These are phyloP conservation scores for Chirona hameri DNA, from an alignment of 2,888 invertebrate species.

Conservation along the genomic window DNA sequence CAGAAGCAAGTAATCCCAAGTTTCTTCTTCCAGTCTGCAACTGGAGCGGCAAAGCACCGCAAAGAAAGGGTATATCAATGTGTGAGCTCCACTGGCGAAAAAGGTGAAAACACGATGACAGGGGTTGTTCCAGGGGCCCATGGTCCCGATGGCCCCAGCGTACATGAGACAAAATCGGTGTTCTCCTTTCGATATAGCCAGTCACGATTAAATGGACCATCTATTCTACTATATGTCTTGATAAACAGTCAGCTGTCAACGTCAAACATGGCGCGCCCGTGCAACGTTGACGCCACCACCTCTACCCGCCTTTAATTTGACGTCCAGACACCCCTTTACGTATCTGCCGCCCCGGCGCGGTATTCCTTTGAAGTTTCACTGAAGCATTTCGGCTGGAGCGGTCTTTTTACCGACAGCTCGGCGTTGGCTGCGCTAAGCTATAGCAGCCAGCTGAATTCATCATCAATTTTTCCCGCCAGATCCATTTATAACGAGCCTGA, in stretches of 20 bases:
- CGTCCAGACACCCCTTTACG: not conserved
- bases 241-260: too few species aligned
- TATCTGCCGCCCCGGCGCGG: not conserved
- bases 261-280: too few species aligned
- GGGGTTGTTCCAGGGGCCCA: too few species aligned
- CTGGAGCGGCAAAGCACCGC: too few species aligned
- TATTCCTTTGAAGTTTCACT: constrained; percentile 3
- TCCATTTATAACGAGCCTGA: constrained; percentile 5
- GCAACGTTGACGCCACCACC: not conserved
- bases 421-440: not conserved
- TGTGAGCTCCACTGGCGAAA: too few species aligned
- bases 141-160: too few species aligned
- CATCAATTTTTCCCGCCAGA: not conserved
- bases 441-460: not conserved
- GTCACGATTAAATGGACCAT: too few species aligned
- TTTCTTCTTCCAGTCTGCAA: not conserved
- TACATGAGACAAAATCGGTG: too few species aligned
- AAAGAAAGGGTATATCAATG: too few species aligned
- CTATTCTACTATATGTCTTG: too few species aligned
- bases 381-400: not conserved
- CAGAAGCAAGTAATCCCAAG: not conserved
- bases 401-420: not conserved
- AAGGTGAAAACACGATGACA: too few species aligned
- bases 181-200: too few species aligned
- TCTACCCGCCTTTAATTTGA: not conserved